These are phyloP conservation scores for Enoplosus armatus DNA, from an alignment of 2,797 vertebrate species.

Conservation along the genomic window DNA sequence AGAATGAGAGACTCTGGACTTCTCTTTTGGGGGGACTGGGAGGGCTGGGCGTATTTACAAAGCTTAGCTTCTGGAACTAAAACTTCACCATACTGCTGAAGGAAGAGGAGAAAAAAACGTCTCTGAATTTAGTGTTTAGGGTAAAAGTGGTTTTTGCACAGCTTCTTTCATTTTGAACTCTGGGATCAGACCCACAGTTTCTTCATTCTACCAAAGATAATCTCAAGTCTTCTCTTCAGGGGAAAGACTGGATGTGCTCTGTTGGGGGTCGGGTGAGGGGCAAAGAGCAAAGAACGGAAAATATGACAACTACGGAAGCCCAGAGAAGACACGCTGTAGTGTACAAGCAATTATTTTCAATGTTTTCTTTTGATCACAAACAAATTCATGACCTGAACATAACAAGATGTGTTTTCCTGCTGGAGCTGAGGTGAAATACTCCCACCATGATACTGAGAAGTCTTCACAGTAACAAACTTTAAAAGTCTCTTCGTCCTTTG, in stretches of 20 bases:
- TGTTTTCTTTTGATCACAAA: not conserved
- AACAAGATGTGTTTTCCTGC: conserved; percentile 5
- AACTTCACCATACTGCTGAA: no score
- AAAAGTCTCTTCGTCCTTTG: no score
- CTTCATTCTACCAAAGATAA: not conserved
- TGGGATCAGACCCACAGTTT: not conserved
- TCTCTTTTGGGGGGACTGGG: no score
- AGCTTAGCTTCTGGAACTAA: not conserved
- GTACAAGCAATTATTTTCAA: not conserved
- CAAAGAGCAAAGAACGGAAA: no score
- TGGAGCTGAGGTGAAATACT: not conserved
- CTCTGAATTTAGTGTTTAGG: not conserved
- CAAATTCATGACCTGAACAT: not conserved
- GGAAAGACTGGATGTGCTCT: not conserved
- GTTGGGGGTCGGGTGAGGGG: not conserved
- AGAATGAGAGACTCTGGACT: no score
- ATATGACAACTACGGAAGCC: no score
- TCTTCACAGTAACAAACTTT: not conserved
- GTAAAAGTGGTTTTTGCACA: not conserved
- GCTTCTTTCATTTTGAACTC: not conserved
- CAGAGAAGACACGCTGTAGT: not conserved
- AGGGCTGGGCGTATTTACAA: not conserved
- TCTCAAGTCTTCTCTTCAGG: not conserved
- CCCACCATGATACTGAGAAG: not conserved
- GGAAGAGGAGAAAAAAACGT: not conserved